These are phyloP conservation scores for Lagorchestes hirsutus DNA, from an alignment of 2,797 vertebrate genomes.

Conservation along the genomic window DNA sequence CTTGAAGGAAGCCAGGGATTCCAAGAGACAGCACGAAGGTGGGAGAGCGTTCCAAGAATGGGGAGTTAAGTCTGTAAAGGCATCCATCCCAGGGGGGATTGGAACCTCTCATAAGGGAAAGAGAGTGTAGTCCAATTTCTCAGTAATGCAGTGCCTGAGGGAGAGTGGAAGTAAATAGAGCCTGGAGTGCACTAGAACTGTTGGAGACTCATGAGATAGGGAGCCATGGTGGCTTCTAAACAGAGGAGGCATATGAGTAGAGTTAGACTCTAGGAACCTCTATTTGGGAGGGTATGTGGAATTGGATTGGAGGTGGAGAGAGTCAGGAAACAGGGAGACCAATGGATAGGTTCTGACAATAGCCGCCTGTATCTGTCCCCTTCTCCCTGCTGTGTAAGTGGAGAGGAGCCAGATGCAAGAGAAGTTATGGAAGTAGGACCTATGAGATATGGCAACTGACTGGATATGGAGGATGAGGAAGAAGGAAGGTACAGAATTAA, in stretches of 20 bases:
- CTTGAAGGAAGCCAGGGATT: not conserved
- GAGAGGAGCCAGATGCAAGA: not conserved
- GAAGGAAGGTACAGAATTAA: not conserved
- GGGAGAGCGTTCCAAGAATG: not conserved
- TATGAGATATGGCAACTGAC: not conserved
- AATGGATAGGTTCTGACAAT: not conserved
- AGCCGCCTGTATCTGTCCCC: not conserved
- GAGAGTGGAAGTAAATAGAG: not conserved
- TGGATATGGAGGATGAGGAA: not conserved
- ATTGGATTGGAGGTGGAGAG: not conserved
- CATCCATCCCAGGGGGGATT: not conserved
- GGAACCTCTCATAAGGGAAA: not conserved
- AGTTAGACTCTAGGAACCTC: not conserved
- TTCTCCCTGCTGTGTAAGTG: not conserved
- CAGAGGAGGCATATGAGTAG: not conserved
- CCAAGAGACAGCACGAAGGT: not conserved
- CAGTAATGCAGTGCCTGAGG: not conserved
- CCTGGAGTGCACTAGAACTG: not conserved
- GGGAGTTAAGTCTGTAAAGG: not conserved
- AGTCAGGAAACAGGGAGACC: not conserved
- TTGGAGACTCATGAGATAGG: not conserved
- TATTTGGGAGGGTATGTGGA: not conserved
- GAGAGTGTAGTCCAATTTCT: not conserved
- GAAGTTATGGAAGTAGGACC: not conserved
- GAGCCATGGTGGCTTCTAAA: not conserved